phyloP scores from a whole-genome alignment of 2,888 invertebrate genomes.

The Sabatieria punctata region DNA sequence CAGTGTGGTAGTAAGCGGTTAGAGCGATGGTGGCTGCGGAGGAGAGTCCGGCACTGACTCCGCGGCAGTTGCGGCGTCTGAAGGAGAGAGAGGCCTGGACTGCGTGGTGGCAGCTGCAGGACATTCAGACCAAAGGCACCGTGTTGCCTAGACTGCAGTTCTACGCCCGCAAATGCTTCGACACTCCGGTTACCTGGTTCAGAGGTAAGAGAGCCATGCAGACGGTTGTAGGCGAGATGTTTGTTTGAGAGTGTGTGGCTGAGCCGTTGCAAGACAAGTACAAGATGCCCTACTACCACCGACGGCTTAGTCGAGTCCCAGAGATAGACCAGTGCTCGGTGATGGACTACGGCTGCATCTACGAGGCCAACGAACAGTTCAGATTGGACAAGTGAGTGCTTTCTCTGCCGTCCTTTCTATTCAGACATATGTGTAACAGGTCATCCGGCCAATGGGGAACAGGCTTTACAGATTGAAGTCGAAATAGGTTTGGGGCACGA shows the following conservation, averaged over 20 bases:
- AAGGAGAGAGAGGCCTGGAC: slow-evolving; percentile 23
- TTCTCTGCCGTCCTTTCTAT: no score
- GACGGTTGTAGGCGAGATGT: no score
- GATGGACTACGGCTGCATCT: slow-evolving; percentile 64
- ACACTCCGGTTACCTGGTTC: slow-evolving; percentile 25
- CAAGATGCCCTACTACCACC: slow-evolving; percentile 74
- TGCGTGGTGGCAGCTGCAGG: slow-evolving; percentile 24
- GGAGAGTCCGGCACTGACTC: no score
- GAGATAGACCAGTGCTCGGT: slow-evolving; percentile 83
- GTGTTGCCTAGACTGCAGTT: slow-evolving; percentile 18
- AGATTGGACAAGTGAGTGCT: slow-evolving; percentile 72
- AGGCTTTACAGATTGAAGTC: no score
- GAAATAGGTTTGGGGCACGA: no score
- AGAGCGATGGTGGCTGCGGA: no score
- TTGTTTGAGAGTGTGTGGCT: slow-evolving; percentile 24
- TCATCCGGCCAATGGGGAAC: no score
- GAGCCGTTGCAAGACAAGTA: slow-evolving; percentile 44
- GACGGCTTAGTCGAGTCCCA: slow-evolving; percentile 69
- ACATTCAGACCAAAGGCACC: slow-evolving; percentile 21
- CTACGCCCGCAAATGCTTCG: slow-evolving; percentile 20
- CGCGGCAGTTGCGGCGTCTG: no score
- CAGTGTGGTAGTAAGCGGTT: no score
- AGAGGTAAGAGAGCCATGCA: slow-evolving; percentile 14
- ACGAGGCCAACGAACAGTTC: slow-evolving; percentile 78
- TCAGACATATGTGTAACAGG: no score